A percentile compares a stretch with the other conserved stretches of the same genome.
Conservation (phyloP, 2,113 vertebrate genomes). For the Pycnonotus jocosus region DNA sequence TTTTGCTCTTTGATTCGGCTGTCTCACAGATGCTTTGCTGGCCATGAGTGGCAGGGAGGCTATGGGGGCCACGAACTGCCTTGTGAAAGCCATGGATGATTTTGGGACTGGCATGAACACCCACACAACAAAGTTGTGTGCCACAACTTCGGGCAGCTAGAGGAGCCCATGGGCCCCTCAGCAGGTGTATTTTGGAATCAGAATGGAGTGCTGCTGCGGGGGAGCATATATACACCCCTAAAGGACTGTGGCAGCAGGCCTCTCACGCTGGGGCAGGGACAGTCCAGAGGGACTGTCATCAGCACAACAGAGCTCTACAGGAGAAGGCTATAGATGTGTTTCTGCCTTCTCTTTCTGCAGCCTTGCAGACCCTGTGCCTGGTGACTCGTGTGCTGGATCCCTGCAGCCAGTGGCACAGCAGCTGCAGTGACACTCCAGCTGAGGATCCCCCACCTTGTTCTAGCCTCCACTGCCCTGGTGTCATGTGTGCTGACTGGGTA, state of each 20-base stretch:
- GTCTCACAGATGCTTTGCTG: background rate
- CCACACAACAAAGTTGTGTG: fast-evolving
- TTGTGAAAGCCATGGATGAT: fast-evolving
- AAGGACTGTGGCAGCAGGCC: background rate
- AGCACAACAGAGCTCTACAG: background rate
- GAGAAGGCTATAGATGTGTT: background rate
- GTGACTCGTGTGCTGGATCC: fast-evolving
- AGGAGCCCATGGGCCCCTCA: background rate
- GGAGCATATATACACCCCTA: no score
- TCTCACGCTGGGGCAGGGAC: fast-evolving
- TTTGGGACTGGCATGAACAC: fast-evolving
- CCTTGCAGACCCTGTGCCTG: background rate
- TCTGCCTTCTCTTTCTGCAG: background rate
- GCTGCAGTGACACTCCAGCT: background rate
- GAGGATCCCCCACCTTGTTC: background rate
- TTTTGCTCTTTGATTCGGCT: background rate
- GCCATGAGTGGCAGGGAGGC: background rate
- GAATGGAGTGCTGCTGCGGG: background rate
- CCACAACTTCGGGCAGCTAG: background rate
- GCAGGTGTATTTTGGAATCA: background rate
- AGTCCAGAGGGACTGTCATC: background rate
- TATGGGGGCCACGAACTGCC: background rate
- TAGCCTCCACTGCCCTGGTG: background rate
- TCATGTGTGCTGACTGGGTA: background rate
- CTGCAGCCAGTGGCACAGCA: no score